Base-by-base conservation (phyloP, 2,113 vertebrate genomes). In the Cyanoderma ruficeps region DNA sequence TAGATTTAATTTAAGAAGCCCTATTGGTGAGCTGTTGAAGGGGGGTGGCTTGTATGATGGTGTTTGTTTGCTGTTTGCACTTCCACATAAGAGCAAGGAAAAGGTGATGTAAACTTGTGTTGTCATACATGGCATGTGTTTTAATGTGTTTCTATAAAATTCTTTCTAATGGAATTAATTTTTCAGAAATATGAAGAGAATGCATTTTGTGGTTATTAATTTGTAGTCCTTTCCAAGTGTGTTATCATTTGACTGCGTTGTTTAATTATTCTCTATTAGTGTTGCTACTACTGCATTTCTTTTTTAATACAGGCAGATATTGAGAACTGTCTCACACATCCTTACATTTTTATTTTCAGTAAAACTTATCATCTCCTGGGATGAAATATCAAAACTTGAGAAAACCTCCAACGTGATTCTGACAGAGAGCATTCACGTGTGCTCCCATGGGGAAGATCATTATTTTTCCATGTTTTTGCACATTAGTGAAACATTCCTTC, bases 391-490 rank as follows among this genome's bases (percentile, higher is more conserved):
- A 97, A 98, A 97, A 90, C 98, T 99, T 91, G 98, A 99, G 97
- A 99, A 99, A 96, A 99, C 98, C 23, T 98, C 99, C 25, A 99
- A 98, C 42, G 99, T 99, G 46, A 97, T 99, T 94, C 97, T 99
- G 92, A 98, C 99, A 9, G 99, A 99, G 97, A 99, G 98, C 95
- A 99, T 99, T 97, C 99, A 98, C 22, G 98, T 99, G 69, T 95
- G 98, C 93, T 98, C 98, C 57, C 98, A 86, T 23, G 99, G 99
- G 47, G 99, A 99, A 72, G 98, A 99, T 89, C 98, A 99, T 96
- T 99, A 99, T 97, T 99, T 99, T 97, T 99, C 99, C 81, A 99
- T 99, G 99, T 98, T 99, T 95, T 94, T 99, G 94, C 99, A 99
- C 96, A 98, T 99, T n/a, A 99, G 97, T 60, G 98, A 99, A 97